Conservation (phyloP, 2,888 invertebrate genomes). For the Stegophylla sp. region DNA sequence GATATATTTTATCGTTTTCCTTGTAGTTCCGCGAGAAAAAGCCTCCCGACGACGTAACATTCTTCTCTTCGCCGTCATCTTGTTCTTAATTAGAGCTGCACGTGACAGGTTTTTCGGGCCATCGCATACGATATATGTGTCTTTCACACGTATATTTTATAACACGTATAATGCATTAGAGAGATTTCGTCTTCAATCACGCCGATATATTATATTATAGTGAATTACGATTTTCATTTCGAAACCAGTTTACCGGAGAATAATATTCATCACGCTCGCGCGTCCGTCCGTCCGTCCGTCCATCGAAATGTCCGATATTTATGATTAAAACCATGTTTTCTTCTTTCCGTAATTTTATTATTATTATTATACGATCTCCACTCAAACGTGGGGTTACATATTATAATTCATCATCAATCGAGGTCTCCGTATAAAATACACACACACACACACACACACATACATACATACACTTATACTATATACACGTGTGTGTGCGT, state of each 20-base stretch:
- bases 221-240: constrained; percentile 24
- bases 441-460: not conserved
- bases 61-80: not conserved
- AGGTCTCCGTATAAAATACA: not conserved
- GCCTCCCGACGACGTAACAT: not conserved
- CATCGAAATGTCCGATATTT: constrained; percentile 31
- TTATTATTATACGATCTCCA: not conserved
- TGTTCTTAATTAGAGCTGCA: not conserved
- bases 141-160: not conserved
- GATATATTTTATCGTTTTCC: no score
- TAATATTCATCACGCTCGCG: not conserved
- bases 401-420: constrained; percentile 6
- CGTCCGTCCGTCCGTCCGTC: not conserved
- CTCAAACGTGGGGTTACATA: not conserved
- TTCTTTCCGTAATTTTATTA: not conserved
- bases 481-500: no score
- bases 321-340: constrained; percentile 23
- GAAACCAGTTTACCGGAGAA: constrained; percentile 39
- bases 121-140: not conserved
- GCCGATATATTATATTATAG: not conserved
- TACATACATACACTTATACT: not conserved
- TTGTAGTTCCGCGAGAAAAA: not conserved
- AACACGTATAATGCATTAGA: constrained; percentile 25
- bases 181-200: constrained; percentile 15
- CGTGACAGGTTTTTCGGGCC: not conserved